Conservation (phyloP, 1,140 invertebrate genomes). For the Carposina sasakii region DNA sequence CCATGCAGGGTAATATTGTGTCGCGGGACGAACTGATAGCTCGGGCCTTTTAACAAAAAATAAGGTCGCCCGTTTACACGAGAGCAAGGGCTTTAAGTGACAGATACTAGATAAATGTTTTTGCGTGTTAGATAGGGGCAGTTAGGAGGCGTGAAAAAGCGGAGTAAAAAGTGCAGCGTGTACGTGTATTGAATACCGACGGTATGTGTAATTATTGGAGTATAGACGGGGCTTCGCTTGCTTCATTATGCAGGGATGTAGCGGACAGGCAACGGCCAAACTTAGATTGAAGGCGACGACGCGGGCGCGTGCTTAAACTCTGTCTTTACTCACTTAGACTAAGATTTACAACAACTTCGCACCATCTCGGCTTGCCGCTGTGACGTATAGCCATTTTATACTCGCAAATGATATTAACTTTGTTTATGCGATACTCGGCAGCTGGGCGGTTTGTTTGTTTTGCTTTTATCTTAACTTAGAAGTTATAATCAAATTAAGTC, state of each 20-base stretch:
- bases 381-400: too few species aligned
- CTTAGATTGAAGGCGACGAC: slow-evolving; percentile 68
- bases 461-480: too few species aligned
- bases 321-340: slow-evolving; percentile 47
- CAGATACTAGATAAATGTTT: slow-evolving; percentile 66
- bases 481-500: too few species aligned
- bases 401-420: too few species aligned
- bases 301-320: slow-evolving; percentile 62
- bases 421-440: too few species aligned
- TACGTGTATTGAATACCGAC: too few species aligned
- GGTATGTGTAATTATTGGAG: slow-evolving; percentile 49
- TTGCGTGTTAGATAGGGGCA: slow-evolving; percentile 49
- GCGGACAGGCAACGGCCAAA: slow-evolving; percentile 51
- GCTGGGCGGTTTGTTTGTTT: neutral
- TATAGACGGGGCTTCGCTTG: slow-evolving; percentile 41
- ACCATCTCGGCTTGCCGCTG: slow-evolving; percentile 19
- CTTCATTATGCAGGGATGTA: slow-evolving; percentile 64
- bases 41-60: slow-evolving; percentile 60
- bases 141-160: slow-evolving; percentile 30
- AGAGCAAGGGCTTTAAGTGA: slow-evolving; percentile 63
- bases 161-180: slow-evolving; percentile 26
- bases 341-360: slow-evolving; percentile 60
- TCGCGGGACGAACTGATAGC: slow-evolving; percentile 56
- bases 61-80: slow-evolving; percentile 64
- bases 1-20: slow-evolving; percentile 60